phyloP scores from a whole-genome alignment of 1,140 invertebrate genomes.

The Plutomurus gul region DNA sequence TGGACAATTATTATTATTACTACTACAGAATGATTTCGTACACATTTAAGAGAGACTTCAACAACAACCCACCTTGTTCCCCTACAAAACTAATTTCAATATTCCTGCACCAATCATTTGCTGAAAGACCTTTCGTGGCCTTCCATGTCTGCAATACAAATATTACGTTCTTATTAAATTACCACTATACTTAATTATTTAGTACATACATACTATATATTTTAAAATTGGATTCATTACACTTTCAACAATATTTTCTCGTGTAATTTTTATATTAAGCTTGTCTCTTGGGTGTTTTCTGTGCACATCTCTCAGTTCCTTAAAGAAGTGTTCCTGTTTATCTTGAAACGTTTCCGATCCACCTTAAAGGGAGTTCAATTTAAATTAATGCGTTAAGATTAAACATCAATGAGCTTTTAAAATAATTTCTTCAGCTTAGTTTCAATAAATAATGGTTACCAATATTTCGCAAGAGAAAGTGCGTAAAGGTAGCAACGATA shows the following conservation, averaged over 20 bases:
- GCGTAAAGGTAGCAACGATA: conserved; percentile 88
- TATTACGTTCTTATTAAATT: too few species aligned
- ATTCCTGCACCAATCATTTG: conserved; percentile 88
- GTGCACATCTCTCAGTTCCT: conserved; percentile 84
- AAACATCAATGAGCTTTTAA: neutral
- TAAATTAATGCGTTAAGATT: neutral
- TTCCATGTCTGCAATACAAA: conserved; percentile 61
- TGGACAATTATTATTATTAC: conserved; percentile 31
- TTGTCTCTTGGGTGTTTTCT: conserved; percentile 84
- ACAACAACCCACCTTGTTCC: conserved; percentile 87
- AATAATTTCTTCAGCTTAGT: neutral
- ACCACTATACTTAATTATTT: too few species aligned
- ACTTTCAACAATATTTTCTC: conserved; percentile 53
- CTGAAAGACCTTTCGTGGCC: conserved; percentile 77
- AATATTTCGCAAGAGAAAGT: conserved; percentile 92
- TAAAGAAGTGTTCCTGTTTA: conserved; percentile 93
- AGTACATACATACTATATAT: neutral
- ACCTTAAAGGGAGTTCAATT: conserved; percentile 58
- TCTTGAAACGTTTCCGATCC: conserved; percentile 94
- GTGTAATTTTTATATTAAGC: conserved; percentile 64
- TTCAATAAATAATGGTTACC: conserved; percentile 59
- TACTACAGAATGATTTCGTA: neutral
- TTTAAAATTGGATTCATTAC: conserved; percentile 38
- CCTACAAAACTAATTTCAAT: conserved; percentile 90
- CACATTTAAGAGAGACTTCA: too few species aligned